Percentiles rank a stretch among this genome's conserved stretches.
Conservation (phyloP, 2,888 invertebrate species). For the Limnephilus rhombicus region DNA sequence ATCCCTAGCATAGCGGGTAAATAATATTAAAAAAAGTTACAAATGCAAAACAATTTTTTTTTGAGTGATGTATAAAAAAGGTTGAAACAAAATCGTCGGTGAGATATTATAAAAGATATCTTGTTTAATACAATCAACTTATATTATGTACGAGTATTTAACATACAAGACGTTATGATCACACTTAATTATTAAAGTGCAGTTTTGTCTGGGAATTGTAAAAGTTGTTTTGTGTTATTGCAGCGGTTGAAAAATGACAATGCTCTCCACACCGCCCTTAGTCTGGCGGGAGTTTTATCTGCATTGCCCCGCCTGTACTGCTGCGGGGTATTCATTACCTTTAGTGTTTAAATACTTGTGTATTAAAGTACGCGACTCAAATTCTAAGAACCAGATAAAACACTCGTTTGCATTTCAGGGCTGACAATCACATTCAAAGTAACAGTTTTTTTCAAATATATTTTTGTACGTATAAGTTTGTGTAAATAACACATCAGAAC, state of each 20-base stretch:
- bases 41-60: no score
- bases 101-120: no score
- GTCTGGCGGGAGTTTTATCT: slow-evolving; percentile 2
- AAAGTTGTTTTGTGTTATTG: neutral
- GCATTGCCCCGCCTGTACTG: neutral
- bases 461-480: no score
- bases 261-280: neutral
- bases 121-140: no score
- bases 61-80: no score
- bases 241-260: neutral
- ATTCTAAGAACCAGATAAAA: neutral
- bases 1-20: no score
- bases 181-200: neutral
- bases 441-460: no score
- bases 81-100: no score
- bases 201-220: neutral
- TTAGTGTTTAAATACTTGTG: slow-evolving; percentile 14
- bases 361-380: neutral
- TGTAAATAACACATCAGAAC: no score
- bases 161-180: neutral
- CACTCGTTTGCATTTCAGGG: slow-evolving; percentile 1
- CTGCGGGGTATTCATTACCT: slow-evolving; percentile 6
- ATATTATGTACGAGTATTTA: no score
- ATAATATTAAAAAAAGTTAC: no score
- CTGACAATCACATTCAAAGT: neutral